A percentile compares a stretch with the other conserved stretches of the same genome.
Conservation (phyloP, 2,113 vertebrate species). For the Hippocampus comes region DNA sequence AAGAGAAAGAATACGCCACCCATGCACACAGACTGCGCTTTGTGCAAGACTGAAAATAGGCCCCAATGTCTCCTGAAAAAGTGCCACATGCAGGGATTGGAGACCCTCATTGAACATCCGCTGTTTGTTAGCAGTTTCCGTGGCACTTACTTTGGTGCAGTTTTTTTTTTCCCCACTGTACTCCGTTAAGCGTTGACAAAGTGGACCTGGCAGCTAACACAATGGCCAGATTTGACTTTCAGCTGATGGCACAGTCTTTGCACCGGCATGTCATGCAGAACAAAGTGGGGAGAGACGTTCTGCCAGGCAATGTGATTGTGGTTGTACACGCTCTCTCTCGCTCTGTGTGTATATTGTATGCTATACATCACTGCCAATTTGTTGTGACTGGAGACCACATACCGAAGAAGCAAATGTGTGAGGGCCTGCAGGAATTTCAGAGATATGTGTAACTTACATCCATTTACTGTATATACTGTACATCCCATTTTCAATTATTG, state of each 20-base stretch:
- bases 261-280: conserved; percentile 26
- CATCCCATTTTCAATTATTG: neutral
- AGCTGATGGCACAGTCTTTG: conserved; percentile 40
- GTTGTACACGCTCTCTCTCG: conserved; percentile 1
- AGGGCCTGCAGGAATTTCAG: neutral
- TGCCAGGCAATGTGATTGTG: conserved; percentile 21
- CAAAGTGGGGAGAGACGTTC: conserved; percentile 5
- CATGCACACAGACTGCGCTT: no score
- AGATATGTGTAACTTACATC: neutral
- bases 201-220: conserved; percentile 28
- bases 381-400: conserved; percentile 2
- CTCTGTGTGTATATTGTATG: conserved; percentile 6
- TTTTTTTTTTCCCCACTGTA: neutral
- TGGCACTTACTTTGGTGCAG: neutral
- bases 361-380: conserved; percentile 7
- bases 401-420: neutral
- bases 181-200: neutral
- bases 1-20: no score
- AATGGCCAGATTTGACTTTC: conserved; percentile 33
- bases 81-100: no score
- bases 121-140: neutral
- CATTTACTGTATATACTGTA: neutral
- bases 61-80: no score
- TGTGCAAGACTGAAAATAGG: no score
- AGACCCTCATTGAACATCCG: neutral